Evolutionary conservation across 2,797 vertebrate genomes (phyloP).

Genomic region (Scyliorhinus canicula): DNA sequence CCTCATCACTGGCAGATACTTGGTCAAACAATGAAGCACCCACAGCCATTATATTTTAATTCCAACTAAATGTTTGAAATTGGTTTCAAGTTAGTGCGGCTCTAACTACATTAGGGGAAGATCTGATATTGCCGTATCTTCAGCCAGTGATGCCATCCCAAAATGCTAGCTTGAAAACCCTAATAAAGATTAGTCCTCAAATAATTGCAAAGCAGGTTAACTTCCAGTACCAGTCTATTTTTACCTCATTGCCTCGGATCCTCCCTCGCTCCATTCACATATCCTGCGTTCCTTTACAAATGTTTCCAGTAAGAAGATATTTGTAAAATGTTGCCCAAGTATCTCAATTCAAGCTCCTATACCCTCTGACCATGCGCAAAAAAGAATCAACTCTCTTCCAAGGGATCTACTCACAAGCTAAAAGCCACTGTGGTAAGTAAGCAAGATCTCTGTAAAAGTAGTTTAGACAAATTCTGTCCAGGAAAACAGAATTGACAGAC

Average conservation of each 20-base stretch:
- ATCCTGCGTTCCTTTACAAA: neutral
- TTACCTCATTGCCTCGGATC: neutral
- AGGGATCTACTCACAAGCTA: neutral
- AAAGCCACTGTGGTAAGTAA: neutral
- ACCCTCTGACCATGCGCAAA: neutral
- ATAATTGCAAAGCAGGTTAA: neutral
- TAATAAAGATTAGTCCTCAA: neutral
- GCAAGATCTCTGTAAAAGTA: neutral
- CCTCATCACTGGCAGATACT: neutral
- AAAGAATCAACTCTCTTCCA: neutral
- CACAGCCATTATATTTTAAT: neutral
- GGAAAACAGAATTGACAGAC: neutral
- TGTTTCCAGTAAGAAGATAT: neutral
- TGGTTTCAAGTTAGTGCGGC: neutral
- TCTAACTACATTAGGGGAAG: neutral
- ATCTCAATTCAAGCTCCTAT: neutral
- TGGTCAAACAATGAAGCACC: neutral
- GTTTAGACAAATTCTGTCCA: neutral
- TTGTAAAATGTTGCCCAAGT: neutral
- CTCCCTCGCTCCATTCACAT: neutral
- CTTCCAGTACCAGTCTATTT: neutral
- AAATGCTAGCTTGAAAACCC: neutral
- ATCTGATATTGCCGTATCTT: neutral
- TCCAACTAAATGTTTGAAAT: neutral
- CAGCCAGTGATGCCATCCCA: neutral